These are phyloP conservation scores for Aethes cnicana DNA, from an alignment of 2,888 invertebrate genomes.

Conservation along the genomic window DNA sequence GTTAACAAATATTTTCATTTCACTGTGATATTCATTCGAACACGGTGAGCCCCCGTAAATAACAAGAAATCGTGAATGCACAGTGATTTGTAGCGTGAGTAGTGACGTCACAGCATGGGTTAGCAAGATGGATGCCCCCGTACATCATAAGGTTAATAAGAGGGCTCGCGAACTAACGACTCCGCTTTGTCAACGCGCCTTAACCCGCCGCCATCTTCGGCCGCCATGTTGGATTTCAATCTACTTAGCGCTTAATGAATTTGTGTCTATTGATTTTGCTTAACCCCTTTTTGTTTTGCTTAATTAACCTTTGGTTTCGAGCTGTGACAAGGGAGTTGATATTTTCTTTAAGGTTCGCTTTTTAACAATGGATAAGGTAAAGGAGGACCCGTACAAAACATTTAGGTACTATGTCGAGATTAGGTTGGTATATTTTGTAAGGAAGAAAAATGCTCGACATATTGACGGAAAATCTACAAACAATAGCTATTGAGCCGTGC, in stretches of 20 bases:
- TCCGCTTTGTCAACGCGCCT: conserved; percentile 81
- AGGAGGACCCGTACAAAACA: no score
- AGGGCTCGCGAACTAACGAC: conserved; percentile 81
- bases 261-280: conserved; percentile 82
- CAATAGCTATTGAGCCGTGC: no score
- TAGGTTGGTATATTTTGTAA: no score
- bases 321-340: conserved; percentile 50
- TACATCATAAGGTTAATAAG: conserved; percentile 84
- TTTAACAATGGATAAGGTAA: no score
- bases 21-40: no score
- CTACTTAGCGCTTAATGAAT: conserved; percentile 82
- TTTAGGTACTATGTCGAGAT: no score
- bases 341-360: conserved; percentile 45
- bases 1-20: neutral
- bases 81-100: conserved; percentile 6
- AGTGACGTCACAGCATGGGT: conserved; percentile 39
- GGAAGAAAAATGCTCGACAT: no score
- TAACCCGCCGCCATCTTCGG: conserved; percentile 74
- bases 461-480: no score
- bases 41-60: neutral
- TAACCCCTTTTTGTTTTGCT: conserved; percentile 82
- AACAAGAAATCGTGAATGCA: neutral
- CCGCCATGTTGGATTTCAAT: conserved; percentile 80
- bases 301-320: conserved; percentile 80
- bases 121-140: conserved; percentile 73